Evolutionary conservation across 2,888 invertebrate genomes (phyloP).

Genomic region (Drosophila mayaguana): DNA sequence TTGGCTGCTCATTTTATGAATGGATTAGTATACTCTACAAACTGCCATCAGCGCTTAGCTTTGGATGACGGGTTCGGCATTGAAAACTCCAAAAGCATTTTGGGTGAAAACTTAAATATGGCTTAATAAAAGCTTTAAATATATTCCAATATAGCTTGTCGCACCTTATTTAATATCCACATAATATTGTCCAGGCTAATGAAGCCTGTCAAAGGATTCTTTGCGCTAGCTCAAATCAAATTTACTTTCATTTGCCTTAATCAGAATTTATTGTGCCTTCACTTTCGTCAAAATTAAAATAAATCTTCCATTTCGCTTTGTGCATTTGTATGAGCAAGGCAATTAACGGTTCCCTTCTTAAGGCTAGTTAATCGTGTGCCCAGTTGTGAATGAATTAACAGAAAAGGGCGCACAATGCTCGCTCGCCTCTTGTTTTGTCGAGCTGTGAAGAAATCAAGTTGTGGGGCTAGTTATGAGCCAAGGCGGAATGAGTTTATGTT

Average conservation of each 20-base stretch:
- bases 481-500: constrained; percentile 34
- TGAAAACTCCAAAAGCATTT: too few relatives aligned
- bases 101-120: too few relatives aligned
- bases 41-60: too few relatives aligned
- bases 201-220: not conserved
- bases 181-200: not conserved
- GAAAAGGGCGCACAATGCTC: constrained; percentile 41
- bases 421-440: constrained; percentile 33
- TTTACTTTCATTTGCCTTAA: not conserved
- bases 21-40: too few relatives aligned
- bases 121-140: too few relatives aligned
- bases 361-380: constrained; percentile 30
- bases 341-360: constrained; percentile 10
- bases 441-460: constrained; percentile 61
- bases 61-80: too few relatives aligned
- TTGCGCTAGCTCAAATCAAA: not conserved
- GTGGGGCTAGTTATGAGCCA: constrained; percentile 55
- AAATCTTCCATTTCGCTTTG: not conserved
- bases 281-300: constrained; percentile 1
- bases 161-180: not conserved
- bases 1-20: too few relatives aligned
- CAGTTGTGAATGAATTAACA: constrained; percentile 44
- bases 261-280: not conserved
- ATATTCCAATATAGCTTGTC: not conserved
- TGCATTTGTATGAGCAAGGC: not conserved